Evolutionary conservation across 2,797 vertebrate species (phyloP), one percentile per base, ranked within the genome.

Genomic region (Phoebastria nigripes): DNA sequence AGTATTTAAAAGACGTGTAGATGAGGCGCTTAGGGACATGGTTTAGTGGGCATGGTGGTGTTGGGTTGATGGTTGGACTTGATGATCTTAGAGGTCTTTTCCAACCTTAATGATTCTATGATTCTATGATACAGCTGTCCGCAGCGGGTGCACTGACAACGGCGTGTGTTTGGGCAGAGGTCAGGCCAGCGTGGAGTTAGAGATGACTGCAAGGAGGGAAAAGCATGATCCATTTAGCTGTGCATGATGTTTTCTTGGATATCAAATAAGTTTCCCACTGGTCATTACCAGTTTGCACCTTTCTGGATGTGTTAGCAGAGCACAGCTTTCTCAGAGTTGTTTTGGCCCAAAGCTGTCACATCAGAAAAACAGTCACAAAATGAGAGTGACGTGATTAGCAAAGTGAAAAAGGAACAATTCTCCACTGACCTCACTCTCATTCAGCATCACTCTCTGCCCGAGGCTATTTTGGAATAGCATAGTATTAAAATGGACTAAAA

Each of bases 341-440:
- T 87, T 42, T 6, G 19, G 29, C 63, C 56, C 47, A 49, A 7
- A 82, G 92, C 90, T 80, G 88, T 89, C 93, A 78, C 83, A 89
- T 95, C 94, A 96, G 61, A 33, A 91, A 76, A 89, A 9, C 46
- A 56, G 80, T 13, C 29, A 9, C 71, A 85, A 71, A 80, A 59
- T 3, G 19, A 71, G 56, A 87, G 74, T 70, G 94, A 85, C 8
- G 11, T 74, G 91, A 70, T 92, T 82, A 96, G 63, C 88, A 92
- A 93, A 94, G 94, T 63, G 95, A 89, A 96, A 94, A 85, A 55
- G 78, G 71, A 93, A 22, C 49, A 87, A n/a, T 89, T 90, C 86
- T 87, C 63, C 74, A 35, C 33, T 87, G 95, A 82, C 86, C 86
- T 92, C 66, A 4, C 90, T 71, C 81, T 79, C 41, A 33, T 65